These are phyloP conservation scores for Myotis daubentonii DNA, from an alignment of 2,797 vertebrate genomes.

Conservation along the genomic window DNA sequence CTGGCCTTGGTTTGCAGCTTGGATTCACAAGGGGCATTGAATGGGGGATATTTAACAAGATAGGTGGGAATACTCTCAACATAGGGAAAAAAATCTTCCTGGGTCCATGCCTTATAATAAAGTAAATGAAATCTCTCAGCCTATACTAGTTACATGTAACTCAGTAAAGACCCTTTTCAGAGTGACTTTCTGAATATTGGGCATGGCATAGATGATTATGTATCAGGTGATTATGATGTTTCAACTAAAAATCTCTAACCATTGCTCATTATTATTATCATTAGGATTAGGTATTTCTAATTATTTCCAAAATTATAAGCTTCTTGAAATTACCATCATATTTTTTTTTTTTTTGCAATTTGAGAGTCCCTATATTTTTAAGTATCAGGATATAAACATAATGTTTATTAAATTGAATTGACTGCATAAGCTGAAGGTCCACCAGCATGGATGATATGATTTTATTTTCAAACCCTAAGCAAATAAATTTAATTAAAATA, in stretches of 20 bases:
- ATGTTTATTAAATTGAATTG: conserved; percentile 28
- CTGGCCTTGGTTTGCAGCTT: not conserved
- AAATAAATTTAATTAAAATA: conserved; percentile 7
- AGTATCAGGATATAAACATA: conserved; percentile 42
- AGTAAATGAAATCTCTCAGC: not conserved
- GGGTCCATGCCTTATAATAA: not conserved
- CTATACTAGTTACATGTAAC: not conserved
- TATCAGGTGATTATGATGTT: not conserved
- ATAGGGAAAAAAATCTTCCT: not conserved
- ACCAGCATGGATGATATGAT: not conserved
- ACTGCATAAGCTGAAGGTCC: not conserved
- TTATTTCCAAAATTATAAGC: conserved; percentile 23
- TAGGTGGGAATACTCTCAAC: not conserved
- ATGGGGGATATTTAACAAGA: not conserved
- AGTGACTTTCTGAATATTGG: not conserved
- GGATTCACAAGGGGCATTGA: not conserved
- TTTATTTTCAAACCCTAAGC: not conserved
- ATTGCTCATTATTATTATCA: not conserved
- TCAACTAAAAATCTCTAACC: not conserved
- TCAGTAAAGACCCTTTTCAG: not conserved
- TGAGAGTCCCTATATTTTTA: not conserved
- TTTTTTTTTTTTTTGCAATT: not conserved
- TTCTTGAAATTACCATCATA: not conserved
- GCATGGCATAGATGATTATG: not conserved
- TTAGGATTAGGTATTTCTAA: conserved; percentile 11